Evolutionary conservation across 2,888 invertebrate genomes (phyloP).

Genomic region (Drosophila emarginata): DNA sequence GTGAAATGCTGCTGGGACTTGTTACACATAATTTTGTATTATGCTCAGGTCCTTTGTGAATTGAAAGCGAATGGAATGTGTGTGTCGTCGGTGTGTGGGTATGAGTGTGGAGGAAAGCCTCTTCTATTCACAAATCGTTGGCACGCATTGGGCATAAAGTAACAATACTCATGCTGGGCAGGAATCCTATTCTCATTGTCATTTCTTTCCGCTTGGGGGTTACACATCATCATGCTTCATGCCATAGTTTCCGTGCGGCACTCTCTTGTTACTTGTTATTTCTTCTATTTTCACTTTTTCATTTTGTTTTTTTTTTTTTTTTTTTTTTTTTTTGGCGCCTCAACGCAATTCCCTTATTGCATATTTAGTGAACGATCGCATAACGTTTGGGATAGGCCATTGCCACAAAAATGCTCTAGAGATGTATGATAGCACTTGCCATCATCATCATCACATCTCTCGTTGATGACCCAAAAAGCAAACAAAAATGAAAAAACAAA

Average conservation of each 20-base stretch:
- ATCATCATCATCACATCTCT: no score
- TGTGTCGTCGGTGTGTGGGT: slow-evolving; percentile 25
- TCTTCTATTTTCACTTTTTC: neutral
- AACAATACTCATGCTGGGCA: slow-evolving; percentile 37
- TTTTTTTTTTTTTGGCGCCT: slow-evolving; percentile 1
- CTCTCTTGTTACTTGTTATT: slow-evolving; percentile 2
- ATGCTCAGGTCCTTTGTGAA: slow-evolving; percentile 60
- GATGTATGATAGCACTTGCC: neutral
- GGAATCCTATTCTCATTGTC: slow-evolving; percentile 4
- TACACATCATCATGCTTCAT: slow-evolving; percentile 28
- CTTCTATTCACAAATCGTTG: slow-evolving; percentile 66
- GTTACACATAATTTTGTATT: slow-evolving; percentile 77
- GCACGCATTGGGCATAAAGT: slow-evolving; percentile 61
- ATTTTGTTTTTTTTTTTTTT: neutral
- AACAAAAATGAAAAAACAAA: no score
- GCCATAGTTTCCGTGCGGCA: slow-evolving; percentile 4
- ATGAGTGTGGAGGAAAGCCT: neutral
- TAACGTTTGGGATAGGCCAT: slow-evolving; percentile 11
- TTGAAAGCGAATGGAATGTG: slow-evolving; percentile 37
- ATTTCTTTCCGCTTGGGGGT: slow-evolving; percentile 45
- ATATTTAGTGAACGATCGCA: slow-evolving; percentile 4
- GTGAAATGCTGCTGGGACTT: slow-evolving; percentile 57
- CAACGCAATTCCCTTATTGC: slow-evolving; percentile 14
- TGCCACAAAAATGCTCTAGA: slow-evolving; percentile 12
- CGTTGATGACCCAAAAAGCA: no score